Percentiles rank a stretch among this genome's conserved stretches.
Evolutionary conservation across 2,888 invertebrate genomes (phyloP).

Genomic region (Antheraea assamensis): DNA sequence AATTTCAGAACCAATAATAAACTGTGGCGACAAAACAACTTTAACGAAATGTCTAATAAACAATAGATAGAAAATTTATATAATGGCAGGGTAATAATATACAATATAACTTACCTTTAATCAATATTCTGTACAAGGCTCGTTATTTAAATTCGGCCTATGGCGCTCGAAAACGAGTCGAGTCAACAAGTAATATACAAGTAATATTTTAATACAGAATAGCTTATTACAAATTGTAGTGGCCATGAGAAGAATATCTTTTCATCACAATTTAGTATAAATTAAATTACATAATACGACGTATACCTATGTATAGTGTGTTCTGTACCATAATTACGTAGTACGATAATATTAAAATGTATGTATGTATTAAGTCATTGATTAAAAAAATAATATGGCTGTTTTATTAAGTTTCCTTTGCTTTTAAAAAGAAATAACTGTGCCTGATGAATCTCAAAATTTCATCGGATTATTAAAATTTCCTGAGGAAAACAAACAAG

Average conservation of each 20-base stretch:
- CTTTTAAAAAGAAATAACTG: background rate
- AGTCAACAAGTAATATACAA: background rate
- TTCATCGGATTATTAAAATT: background rate
- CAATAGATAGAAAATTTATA: constrained; percentile 7
- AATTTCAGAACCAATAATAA: background rate
- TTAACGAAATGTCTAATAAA: constrained; percentile 7
- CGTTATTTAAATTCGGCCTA: constrained; percentile 14
- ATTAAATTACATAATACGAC: background rate
- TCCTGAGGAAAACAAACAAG: background rate
- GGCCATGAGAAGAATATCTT: background rate
- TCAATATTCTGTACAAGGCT: constrained; percentile 14
- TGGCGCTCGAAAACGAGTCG: constrained; percentile 4
- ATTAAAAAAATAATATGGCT: background rate
- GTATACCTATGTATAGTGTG: background rate
- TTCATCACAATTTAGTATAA: background rate
- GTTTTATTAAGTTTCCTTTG: background rate
- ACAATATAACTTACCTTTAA: background rate
- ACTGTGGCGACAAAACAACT: background rate
- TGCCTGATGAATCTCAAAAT: background rate
- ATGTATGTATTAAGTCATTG: too few species aligned
- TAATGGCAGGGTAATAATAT: constrained; percentile 5
- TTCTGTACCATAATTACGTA: background rate
- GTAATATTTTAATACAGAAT: constrained; percentile 6
- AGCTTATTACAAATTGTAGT: background rate
- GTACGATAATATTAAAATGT: too few species aligned